Conservation (phyloP, 2,888 invertebrate genomes). For the Steinernema carpocapsae region DNA sequence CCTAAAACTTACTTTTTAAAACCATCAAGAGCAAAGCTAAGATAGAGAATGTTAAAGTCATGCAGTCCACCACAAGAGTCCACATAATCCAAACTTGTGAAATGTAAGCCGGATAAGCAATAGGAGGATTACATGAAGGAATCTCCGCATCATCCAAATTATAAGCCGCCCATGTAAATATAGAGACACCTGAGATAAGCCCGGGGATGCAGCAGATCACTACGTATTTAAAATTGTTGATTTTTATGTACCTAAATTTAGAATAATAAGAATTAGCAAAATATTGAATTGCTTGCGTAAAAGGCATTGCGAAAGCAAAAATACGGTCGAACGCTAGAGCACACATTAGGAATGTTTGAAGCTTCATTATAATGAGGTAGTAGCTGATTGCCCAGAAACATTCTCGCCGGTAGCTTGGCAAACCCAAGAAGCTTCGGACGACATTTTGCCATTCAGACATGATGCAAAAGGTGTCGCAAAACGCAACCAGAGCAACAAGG, state of each 20-base stretch:
- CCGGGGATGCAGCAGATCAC: neutral
- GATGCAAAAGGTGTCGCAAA: constrained; percentile 8
- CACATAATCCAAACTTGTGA: neutral
- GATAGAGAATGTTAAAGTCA: neutral
- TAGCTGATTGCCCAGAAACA: neutral
- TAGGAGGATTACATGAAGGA: neutral
- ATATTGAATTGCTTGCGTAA: too few relatives aligned
- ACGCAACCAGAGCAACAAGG: neutral
- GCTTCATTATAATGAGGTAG: neutral
- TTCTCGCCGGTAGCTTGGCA: neutral
- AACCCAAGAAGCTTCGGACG: neutral
- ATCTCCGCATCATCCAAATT: neutral
- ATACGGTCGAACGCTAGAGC: neutral
- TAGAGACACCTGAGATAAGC: neutral
- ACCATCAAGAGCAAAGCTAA: neutral
- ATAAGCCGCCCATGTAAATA: neutral
- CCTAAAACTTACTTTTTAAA: neutral
- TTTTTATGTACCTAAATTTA: neutral
- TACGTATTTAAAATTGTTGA: neutral
- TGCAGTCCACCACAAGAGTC: neutral
- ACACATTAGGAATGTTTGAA: neutral
- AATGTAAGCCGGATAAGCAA: neutral
- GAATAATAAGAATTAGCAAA: too few relatives aligned
- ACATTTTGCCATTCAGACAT: neutral
- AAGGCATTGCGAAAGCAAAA: neutral